Conservation (phyloP, 2,888 invertebrate genomes). For the Heliconius cydno region DNA sequence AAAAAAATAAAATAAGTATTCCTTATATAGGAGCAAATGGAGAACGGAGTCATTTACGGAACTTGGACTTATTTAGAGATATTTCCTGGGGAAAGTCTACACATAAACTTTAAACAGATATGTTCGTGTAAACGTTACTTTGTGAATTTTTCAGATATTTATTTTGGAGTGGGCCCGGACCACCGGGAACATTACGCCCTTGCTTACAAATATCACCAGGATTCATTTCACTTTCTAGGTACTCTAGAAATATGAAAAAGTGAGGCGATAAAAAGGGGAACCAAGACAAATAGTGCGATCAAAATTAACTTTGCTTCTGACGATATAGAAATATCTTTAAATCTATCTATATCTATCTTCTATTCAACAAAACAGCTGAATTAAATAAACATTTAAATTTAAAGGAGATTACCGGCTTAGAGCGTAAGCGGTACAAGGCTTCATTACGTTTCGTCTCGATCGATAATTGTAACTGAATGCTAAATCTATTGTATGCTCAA, state of each 20-base stretch:
- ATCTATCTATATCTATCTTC: background rate
- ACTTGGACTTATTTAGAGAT: background rate
- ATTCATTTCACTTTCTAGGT: no score
- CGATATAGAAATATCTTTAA: background rate
- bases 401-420: slow-evolving; percentile 15
- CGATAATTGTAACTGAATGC: slow-evolving; percentile 20
- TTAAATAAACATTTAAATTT: background rate
- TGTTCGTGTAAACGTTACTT: no score
- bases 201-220: no score
- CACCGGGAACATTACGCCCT: no score
- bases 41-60: background rate
- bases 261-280: no score
- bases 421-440: slow-evolving; percentile 7
- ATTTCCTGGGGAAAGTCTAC: no score
- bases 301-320: background rate
- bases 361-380: background rate
- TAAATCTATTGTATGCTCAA: slow-evolving; percentile 1
- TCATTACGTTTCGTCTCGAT: slow-evolving; percentile 14
- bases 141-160: no score
- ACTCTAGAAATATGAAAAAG: no score
- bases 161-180: no score
- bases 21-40: background rate
- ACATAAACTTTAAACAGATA: no score
- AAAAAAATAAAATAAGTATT: no score
- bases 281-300: no score